Evolutionary conservation across 1,140 invertebrate genomes (phyloP).

Genomic region (Melitaea cinxia): DNA sequence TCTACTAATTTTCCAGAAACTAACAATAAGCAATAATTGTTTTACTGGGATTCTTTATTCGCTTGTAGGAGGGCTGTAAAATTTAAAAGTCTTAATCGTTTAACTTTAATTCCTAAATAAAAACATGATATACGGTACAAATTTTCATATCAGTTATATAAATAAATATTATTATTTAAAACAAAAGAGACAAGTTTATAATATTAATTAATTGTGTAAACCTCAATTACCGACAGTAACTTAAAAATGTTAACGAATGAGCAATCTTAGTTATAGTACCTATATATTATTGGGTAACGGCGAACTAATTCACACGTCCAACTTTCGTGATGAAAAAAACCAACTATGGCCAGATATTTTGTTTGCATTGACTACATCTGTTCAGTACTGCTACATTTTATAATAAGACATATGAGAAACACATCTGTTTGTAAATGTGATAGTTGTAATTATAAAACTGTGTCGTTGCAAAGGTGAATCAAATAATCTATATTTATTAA

Average conservation of each 20-base stretch:
- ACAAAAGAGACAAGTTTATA: too few species aligned
- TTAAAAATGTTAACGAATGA: slow-evolving; percentile 11
- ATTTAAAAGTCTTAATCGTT: too few species aligned
- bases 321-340: slow-evolving; percentile 46
- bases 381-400: slow-evolving; percentile 32
- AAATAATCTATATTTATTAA: too few species aligned
- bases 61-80: too few species aligned
- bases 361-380: slow-evolving; percentile 44
- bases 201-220: neutral
- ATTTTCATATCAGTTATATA: too few species aligned
- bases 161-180: too few species aligned
- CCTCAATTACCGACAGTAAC: slow-evolving; percentile 3
- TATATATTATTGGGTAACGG: slow-evolving; percentile 38
- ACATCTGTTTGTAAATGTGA: slow-evolving; percentile 34
- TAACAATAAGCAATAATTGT: too few species aligned
- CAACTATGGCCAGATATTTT: slow-evolving; percentile 41
- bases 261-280: slow-evolving; percentile 5
- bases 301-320: slow-evolving; percentile 43
- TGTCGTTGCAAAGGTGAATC: neutral
- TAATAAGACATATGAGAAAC: slow-evolving; percentile 34
- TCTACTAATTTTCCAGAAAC: too few species aligned
- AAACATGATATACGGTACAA: too few species aligned
- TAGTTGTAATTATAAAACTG: neutral
- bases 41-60: too few species aligned
- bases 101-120: too few species aligned